Evolutionary conservation across 2,888 invertebrate species (phyloP), one percentile per base, ranked within the genome.

Genomic region (Copidosoma aretas): DNA sequence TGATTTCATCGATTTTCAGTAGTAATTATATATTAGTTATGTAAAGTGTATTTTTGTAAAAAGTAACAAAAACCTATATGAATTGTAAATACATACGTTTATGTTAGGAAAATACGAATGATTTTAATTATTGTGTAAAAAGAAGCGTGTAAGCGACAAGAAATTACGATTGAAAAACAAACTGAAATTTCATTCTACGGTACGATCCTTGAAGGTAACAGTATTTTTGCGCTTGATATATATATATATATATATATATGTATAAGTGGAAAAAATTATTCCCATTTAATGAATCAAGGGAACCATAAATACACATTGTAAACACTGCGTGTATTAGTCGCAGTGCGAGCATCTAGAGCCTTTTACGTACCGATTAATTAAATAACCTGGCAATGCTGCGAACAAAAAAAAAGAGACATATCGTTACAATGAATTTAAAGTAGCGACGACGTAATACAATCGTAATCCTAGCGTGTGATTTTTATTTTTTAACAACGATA

Each of bases 351-450:
- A 17, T 46, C 15, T 1, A 46, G 43, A 46, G 43, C 43, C 32
- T 32, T 32, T 32, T 8, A 41, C 41, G 41, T 10, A 14, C 41
- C 53, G 49, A 67, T 68, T 71, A 72, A 10, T 41, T 10, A 15
- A 3, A 17, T 74, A 75, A 70, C 73, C 72, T 73, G 12, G 12
- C 43, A 12, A 32, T 17, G 43, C 14, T 14, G 12, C 17, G 43
- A 61, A 73, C 60, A 70, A 70, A 70, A 61, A 70, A 69, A 68
- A 70, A 64, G 65, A 75, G 69, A 76, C 76, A 76, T 76, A 76
- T 76, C 76, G 76, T 75, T 73, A 74, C 75, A 17, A 73, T 73
- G 67, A 71, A 71, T 71, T 68, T 67, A 68, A 32, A 56, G 68
- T 71, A 68, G 68, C 64, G 69, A 71, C 51, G 51, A 65, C 61